phyloP scores from a whole-genome alignment of 2,113 vertebrate species.

The Ophthalmolycus amberensis region DNA sequence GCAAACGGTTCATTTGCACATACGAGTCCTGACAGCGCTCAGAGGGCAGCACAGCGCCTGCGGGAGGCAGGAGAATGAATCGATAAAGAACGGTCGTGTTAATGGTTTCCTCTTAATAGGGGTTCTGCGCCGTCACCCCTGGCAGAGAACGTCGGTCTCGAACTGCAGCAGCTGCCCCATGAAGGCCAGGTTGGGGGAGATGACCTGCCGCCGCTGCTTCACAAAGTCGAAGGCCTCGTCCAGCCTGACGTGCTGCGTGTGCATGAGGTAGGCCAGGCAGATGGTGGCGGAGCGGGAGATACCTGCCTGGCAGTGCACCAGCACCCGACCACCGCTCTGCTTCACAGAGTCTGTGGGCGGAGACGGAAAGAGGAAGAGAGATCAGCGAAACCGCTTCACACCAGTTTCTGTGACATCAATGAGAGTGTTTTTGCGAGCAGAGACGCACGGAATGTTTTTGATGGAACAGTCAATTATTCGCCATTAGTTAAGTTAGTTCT shows the following conservation, averaged over 20 bases:
- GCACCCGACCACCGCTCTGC: conserved; percentile 79
- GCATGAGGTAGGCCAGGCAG: conserved; percentile 86
- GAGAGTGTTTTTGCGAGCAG: neutral
- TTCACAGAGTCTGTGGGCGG: conserved; percentile 81
- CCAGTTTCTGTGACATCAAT: neutral
- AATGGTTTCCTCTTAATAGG: neutral
- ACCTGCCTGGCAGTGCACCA: conserved; percentile 86
- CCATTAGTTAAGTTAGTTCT: neutral
- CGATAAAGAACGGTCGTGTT: neutral
- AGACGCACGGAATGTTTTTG: neutral
- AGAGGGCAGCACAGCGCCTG: conserved; percentile 1
- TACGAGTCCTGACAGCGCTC: conserved; percentile 11
- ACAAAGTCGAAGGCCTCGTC: conserved; percentile 86
- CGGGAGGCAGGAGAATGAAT: neutral
- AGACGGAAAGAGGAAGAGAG: conserved; percentile 9
- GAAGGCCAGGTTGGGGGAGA: conserved; percentile 85
- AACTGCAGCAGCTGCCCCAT: conserved; percentile 87
- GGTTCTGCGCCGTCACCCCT: conserved; percentile 55
- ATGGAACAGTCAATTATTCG: neutral
- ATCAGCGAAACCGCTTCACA: conserved; percentile 9
- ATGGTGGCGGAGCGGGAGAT: conserved; percentile 87
- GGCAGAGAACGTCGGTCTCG: conserved; percentile 83
- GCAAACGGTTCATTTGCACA: conserved; percentile 6
- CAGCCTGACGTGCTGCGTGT: conserved; percentile 78
- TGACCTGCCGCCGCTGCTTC: conserved; percentile 82